A percentile compares a stretch with the other conserved stretches of the same genome.
Evolutionary conservation across 2,797 vertebrate genomes (phyloP).

Genomic region (Characodon lateralis): DNA sequence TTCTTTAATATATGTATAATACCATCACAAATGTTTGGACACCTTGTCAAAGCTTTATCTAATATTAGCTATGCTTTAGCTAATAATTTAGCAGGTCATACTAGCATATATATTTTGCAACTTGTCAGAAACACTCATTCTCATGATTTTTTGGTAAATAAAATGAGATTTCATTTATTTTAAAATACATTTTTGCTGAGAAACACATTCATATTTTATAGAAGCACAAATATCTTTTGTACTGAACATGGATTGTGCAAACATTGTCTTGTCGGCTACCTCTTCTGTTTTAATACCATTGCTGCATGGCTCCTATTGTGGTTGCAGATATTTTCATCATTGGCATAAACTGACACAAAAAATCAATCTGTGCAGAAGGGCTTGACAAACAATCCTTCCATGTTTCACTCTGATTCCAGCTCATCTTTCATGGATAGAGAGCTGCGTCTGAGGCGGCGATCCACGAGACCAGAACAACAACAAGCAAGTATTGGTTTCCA

Average conservation of each 20-base stretch:
- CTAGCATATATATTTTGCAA: too few species aligned
- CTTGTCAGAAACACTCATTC: too few species aligned
- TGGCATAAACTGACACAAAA: not conserved
- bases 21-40: not conserved
- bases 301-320: not conserved
- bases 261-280: not conserved
- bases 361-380: not conserved
- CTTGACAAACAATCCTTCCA: not conserved
- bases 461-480: constrained; percentile 2
- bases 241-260: not conserved
- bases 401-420: not conserved
- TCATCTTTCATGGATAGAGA: not conserved
- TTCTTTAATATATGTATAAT: not conserved
- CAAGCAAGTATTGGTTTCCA: constrained; percentile 24
- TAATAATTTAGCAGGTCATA: not conserved
- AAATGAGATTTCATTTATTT: too few species aligned
- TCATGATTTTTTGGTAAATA: too few species aligned
- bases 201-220: not conserved
- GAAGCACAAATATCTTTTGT: not conserved
- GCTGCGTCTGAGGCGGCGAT: constrained; percentile 10
- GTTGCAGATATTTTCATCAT: too few species aligned
- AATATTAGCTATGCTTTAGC: not conserved
- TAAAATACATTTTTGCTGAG: too few species aligned
- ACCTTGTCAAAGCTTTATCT: not conserved
- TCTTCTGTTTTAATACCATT: not conserved